Conservation (phyloP, 2,888 invertebrate genomes). For the Odiellus spinosus region DNA sequence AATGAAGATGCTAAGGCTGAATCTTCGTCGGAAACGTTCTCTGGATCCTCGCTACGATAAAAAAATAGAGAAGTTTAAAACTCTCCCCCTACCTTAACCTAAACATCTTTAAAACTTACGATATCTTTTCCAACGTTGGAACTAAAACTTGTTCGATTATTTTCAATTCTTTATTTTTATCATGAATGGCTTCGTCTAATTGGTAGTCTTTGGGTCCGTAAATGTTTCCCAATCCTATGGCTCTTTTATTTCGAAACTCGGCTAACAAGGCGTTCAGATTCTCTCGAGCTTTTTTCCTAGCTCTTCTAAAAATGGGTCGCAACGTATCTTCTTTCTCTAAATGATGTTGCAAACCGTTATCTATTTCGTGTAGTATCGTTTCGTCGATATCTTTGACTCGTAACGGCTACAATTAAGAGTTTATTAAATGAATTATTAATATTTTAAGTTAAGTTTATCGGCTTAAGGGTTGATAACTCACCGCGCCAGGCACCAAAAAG, state of each 20-base stretch:
- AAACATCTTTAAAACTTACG: conserved; percentile 7
- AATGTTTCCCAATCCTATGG: conserved; percentile 71
- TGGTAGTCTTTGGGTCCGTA: conserved; percentile 73
- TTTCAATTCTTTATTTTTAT: conserved; percentile 56
- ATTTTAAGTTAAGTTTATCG: too few relatives aligned
- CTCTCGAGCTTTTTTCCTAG: conserved; percentile 63
- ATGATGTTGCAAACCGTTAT: conserved; percentile 65
- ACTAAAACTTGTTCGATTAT: conserved; percentile 55
- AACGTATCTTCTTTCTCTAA: conserved; percentile 78
- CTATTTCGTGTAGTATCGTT: conserved; percentile 68
- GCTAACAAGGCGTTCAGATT: conserved; percentile 61
- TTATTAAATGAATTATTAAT: too few relatives aligned
- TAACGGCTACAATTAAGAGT: conserved; percentile 43
- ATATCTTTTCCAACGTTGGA: conserved; percentile 44
- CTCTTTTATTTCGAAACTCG: conserved; percentile 75
- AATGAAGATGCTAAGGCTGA: conserved; percentile 60
- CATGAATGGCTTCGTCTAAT: conserved; percentile 59
- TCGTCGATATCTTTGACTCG: conserved; percentile 66
- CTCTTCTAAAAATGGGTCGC: conserved; percentile 69
- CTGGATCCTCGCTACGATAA: conserved; percentile 43
- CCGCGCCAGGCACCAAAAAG: conserved; percentile 77
- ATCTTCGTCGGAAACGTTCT: conserved; percentile 44
- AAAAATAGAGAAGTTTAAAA: too few relatives aligned
- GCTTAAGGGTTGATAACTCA: conserved; percentile 34
- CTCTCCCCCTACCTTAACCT: too few relatives aligned